Base-by-base conservation (phyloP, 92 coral and sea anemone species). In the Phenganax subtilis region DNA sequence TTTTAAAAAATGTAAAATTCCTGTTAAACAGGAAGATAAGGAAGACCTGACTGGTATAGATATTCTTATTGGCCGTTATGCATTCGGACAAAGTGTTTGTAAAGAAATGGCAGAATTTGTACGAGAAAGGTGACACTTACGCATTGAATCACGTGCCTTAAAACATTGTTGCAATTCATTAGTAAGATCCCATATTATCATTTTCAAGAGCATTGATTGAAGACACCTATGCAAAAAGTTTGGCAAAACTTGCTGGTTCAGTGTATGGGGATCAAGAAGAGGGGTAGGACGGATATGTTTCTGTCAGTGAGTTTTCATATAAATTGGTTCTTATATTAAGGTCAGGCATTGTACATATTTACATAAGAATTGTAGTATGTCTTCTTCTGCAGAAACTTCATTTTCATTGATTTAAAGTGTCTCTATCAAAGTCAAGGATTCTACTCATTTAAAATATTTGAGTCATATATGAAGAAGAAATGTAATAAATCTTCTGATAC, bases 21-120 rank as follows among this genome's bases (percentile, higher is more conserved):
- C 14, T 68, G 16, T 27, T 7, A 1, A 68, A 20, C 11, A 79
- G 83, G 83, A 79, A 37, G 83, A 79, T 29, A 79, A 64, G 16
- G 83, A 79, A 51, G 73, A 63, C 31, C 74, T 66, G 16, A 61
- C 57, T 51, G 83, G 83, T 8, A 63, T 79, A 54, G 83, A 79
- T 66, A 79, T 79, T 11, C 74, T 79, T 47, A 66, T 79, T 79
- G 83, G 73, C 6, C 47, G 83, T 63, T 56, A 79, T 64, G 53
- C 61, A 28, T 79, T 63, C 65, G 83, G 83, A 8, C 51, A 62
- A 64, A 12, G 47, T 8, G 74, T 79, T 14, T 64, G 63, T 52
- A 79, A 79, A 61, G 83, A 79, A 79, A 79, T 79, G 83, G 75
- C 83, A 7, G 83, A 79, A 6, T 79, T 79, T 79, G 71, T 79